phyloP scores from a whole-genome alignment of 1,140 invertebrate genomes.

The Ylistrum balloti region DNA sequence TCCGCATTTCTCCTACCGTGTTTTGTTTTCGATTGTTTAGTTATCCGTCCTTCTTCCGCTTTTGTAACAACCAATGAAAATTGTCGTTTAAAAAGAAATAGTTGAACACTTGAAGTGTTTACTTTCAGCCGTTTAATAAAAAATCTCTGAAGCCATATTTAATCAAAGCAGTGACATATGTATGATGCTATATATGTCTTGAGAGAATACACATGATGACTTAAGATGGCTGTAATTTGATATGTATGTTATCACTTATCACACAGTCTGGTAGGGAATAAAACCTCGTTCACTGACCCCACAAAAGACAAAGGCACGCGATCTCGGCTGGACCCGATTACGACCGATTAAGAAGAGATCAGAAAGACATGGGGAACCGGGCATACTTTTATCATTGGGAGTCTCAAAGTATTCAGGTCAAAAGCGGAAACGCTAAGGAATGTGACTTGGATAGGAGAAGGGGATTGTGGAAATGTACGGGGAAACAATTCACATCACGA shows the following conservation, averaged over 20 bases:
- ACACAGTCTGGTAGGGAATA: not conserved
- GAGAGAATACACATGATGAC: not conserved
- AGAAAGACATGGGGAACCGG: not conserved
- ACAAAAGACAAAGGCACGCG: not conserved
- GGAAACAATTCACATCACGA: not conserved
- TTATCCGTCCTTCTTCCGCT: not conserved
- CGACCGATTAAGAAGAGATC: not conserved
- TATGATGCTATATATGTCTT: too few species aligned
- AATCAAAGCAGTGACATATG: too few species aligned
- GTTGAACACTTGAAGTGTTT: too few species aligned
- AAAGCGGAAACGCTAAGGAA: not conserved
- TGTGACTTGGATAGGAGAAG: not conserved
- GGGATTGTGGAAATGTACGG: not conserved
- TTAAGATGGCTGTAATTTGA: not conserved
- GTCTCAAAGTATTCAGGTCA: slow-evolving; percentile 4
- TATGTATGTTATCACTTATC: not conserved
- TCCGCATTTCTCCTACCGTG: slow-evolving; percentile 1
- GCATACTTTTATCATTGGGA: slow-evolving; percentile 5
- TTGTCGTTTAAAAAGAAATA: too few species aligned
- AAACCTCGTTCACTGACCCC: slow-evolving; percentile 3
- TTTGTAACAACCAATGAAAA: not conserved
- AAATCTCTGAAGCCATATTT: too few species aligned
- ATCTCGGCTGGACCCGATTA: slow-evolving; percentile 22
- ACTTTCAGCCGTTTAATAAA: too few species aligned
- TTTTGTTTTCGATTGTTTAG: not conserved